Evolutionary conservation across 2,797 vertebrate species (phyloP).

Genomic region (Podargus strigoides): DNA sequence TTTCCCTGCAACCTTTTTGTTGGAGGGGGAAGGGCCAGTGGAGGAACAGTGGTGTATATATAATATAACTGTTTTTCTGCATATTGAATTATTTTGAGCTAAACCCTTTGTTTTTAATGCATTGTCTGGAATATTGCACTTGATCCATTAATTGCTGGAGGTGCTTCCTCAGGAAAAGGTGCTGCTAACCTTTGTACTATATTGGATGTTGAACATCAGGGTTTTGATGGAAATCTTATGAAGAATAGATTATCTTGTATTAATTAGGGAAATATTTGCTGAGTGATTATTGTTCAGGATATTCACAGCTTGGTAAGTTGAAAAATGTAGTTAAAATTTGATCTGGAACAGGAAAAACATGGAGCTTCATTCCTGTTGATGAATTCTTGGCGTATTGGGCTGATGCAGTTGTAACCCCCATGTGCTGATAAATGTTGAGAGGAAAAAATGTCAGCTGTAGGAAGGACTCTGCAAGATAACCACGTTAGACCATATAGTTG

Average conservation of each 20-base stretch:
- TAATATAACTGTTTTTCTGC: background rate
- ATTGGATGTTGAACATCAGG: background rate
- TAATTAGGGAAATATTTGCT: background rate
- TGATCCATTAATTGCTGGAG: background rate
- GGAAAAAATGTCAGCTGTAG: background rate
- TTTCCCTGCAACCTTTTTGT: background rate
- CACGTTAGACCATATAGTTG: rapidly evolving
- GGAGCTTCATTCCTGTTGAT: background rate
- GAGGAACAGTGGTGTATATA: too few relatives aligned
- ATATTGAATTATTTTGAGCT: background rate
- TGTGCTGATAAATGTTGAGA: background rate
- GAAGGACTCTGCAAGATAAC: background rate
- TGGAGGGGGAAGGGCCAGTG: background rate
- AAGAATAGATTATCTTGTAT: background rate
- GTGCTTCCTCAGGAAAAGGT: background rate
- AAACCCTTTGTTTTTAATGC: background rate
- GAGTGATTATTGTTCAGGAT: background rate
- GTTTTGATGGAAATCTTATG: background rate
- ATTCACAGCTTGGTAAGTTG: background rate
- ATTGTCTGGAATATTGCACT: background rate
- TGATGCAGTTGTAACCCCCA: background rate
- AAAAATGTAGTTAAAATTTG: background rate
- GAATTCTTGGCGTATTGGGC: background rate
- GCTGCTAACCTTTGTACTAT: background rate
- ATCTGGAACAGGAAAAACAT: background rate